Evolutionary conservation across 2,888 invertebrate genomes (phyloP).

Genomic region (Microchrysa polita): DNA sequence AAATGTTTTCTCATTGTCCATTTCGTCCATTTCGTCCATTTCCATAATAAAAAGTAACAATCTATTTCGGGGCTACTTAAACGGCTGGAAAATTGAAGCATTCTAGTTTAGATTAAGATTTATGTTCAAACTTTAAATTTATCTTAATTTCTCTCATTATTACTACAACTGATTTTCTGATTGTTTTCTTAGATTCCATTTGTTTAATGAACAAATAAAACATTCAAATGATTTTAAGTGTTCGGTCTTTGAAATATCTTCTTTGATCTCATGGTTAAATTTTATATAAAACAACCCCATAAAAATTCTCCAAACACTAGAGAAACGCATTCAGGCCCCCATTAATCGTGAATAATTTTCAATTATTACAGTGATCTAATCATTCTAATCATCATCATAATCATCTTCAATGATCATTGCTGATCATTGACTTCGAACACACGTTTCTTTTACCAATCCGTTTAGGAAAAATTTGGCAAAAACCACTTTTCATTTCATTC

Average conservation of each 20-base stretch:
- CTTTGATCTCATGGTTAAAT: neutral
- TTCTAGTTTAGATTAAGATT: too few species aligned
- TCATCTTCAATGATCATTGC: neutral
- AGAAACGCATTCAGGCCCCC: too few species aligned
- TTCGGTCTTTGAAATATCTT: neutral
- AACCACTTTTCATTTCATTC: constrained; percentile 38
- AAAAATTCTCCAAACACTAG: too few species aligned
- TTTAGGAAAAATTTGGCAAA: constrained; percentile 6
- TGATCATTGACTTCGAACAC: constrained; percentile 22
- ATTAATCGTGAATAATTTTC: neutral
- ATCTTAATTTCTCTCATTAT: too few species aligned
- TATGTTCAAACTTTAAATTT: too few species aligned
- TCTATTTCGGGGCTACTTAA: too few species aligned
- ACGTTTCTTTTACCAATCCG: constrained; percentile 3
- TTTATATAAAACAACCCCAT: neutral
- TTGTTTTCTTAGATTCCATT: too few species aligned
- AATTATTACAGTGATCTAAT: neutral
- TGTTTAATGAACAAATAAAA: neutral
- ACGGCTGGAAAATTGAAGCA: too few species aligned
- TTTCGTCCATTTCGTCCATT: too few species aligned
- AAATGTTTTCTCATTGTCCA: too few species aligned
- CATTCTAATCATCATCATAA: neutral
- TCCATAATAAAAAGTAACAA: too few species aligned
- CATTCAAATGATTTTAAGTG: neutral
- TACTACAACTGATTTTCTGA: too few species aligned